phyloP scores from a whole-genome alignment of 2,888 invertebrate genomes.

The Gnatocerus cornutus region DNA sequence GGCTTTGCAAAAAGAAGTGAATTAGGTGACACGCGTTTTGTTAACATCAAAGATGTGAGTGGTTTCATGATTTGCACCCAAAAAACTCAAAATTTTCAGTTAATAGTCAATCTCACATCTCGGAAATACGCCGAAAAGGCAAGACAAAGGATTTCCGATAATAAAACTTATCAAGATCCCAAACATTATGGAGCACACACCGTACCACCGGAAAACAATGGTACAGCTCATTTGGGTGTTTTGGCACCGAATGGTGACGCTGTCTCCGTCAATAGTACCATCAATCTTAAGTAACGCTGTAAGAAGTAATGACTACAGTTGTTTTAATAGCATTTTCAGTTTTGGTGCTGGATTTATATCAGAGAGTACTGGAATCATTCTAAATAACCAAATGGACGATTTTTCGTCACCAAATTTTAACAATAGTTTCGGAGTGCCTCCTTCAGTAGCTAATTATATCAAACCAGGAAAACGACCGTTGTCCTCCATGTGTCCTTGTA shows the following conservation, averaged over 20 bases:
- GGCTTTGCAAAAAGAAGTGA: conserved; percentile 90
- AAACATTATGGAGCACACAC: conserved; percentile 82
- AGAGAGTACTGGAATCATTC: conserved; percentile 83
- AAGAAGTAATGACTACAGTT: too few species aligned
- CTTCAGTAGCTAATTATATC: conserved; percentile 90
- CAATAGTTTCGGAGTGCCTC: conserved; percentile 83
- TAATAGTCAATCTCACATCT: too few species aligned
- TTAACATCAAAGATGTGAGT: conserved; percentile 56
- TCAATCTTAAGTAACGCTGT: conserved; percentile 82
- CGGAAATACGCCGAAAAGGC: too few species aligned
- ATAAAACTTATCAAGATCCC: conserved; percentile 78
- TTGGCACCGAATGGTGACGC: conserved; percentile 91
- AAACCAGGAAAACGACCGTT: conserved; percentile 87
- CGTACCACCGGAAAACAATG: conserved; percentile 80
- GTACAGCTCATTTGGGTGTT: conserved; percentile 93
- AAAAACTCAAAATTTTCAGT: too few species aligned
- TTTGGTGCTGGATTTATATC: conserved; percentile 89
- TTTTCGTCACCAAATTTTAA: conserved; percentile 81
- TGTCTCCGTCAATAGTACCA: conserved; percentile 90
- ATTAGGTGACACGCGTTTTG: conserved; percentile 83
- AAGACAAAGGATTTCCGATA: conserved; percentile 70
- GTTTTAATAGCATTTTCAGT: conserved; percentile 69
- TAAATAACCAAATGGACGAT: conserved; percentile 94
- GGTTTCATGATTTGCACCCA: too few species aligned
- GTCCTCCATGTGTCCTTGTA: conserved; percentile 92